Evolutionary conservation across 1,140 invertebrate genomes (phyloP), one percentile per base, ranked within the genome.

Genomic region (Psilanteris sp.): DNA sequence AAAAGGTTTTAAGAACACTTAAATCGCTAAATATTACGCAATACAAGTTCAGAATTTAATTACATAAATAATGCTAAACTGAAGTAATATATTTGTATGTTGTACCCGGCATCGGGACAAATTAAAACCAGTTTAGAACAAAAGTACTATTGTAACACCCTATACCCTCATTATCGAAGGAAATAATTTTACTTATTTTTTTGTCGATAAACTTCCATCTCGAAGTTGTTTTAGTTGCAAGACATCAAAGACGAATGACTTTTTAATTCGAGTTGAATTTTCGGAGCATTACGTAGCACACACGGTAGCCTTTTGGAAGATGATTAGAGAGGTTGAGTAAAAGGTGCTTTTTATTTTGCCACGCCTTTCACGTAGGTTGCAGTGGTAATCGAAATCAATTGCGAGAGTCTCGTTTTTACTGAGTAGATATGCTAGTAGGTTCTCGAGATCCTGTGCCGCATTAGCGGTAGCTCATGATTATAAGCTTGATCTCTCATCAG

Each of bases 361-460:
- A 73, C 61, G 61, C 70, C 59, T 61, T 44, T 43, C 44, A 43
- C 44, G 44, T 48, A 59, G 54, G 37, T 66, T 72, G 68, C 57
- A 57, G 15, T 37, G 31, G 57, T 64, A 66, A 73, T 66, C 41
- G 61, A 31, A 73, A 73, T 73, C 70, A 73, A 73, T 66, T 59
- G 34, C 61, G 32, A 50, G 41, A 34, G 59, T 11, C 62, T 11
- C 62, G 72, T 55, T 75, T 68, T 32, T 37, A 39, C 31, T 3
- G 37, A 50, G 22, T 10, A 54, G 70, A 73, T 73, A 73, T 31
- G 57, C 44, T 64, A 50, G 46, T 24, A 16, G 44, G 46, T 48
- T 55, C 43, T 68, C 26, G 11, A 34, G n/a, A 4, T 62, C 18
- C 43, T 55, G 15, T 18, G 67, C 29, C 29, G 44, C 61, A 61